A percentile compares a stretch with the other conserved stretches of the same genome.
Conservation (phyloP, 2,797 vertebrate genomes). For the Pantherophis vulpinus region DNA sequence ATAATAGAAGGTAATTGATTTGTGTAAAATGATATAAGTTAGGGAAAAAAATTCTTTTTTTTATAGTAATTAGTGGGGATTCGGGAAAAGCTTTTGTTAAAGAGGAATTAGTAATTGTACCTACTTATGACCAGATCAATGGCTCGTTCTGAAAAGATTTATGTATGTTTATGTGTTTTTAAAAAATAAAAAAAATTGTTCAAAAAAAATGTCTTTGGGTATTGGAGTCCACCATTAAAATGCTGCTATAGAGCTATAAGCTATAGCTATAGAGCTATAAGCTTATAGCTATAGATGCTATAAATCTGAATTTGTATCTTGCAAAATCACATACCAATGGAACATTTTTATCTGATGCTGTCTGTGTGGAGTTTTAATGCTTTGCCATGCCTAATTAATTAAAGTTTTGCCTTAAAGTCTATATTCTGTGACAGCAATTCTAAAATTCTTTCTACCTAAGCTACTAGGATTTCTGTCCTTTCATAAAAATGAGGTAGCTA, state of each 20-base stretch:
- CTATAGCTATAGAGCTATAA: too few species aligned
- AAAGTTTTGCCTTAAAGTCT: not conserved
- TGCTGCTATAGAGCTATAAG: not conserved
- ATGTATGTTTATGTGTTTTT: too few species aligned
- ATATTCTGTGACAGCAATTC: not conserved
- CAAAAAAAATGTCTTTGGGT: too few species aligned
- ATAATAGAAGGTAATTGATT: too few species aligned
- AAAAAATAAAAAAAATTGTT: too few species aligned
- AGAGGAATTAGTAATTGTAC: too few species aligned
- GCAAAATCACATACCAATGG: not conserved
- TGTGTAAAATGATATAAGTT: too few species aligned
- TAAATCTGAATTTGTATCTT: not conserved
- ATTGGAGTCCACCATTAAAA: not conserved
- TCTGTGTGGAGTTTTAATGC: not conserved
- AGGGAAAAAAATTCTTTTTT: too few species aligned
- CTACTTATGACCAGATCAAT: too few species aligned
- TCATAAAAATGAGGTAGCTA: not conserved
- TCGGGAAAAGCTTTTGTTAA: too few species aligned
- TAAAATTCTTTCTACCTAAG: not conserved
- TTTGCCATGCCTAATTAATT: not conserved
- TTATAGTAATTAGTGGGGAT: too few species aligned
- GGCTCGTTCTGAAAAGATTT: too few species aligned
- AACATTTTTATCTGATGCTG: not conserved
- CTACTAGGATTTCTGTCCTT: not conserved
- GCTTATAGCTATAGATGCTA: not conserved